Conservation (phyloP, 2,113 vertebrate genomes). For the Anarhynchus alexandrinus region DNA sequence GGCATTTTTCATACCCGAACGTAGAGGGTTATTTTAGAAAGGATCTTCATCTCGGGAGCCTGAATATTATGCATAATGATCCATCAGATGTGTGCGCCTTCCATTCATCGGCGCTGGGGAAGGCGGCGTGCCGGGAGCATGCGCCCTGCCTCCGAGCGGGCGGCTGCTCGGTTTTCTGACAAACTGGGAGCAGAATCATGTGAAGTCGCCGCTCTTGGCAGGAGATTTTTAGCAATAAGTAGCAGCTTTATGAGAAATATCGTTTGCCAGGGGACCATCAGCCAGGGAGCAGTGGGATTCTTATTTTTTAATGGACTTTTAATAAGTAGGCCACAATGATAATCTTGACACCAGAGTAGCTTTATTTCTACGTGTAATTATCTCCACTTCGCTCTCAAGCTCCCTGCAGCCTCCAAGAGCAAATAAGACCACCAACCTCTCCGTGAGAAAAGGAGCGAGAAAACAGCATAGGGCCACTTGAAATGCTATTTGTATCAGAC, state of each 20-base stretch:
- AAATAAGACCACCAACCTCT: conserved; percentile 49
- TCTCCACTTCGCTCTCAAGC: background rate
- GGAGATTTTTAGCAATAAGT: conserved; percentile 39
- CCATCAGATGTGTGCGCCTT: background rate
- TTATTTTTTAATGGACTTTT: conserved; percentile 58
- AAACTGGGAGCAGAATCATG: conserved; percentile 4
- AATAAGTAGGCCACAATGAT: conserved; percentile 62
- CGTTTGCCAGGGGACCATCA: conserved; percentile 54
- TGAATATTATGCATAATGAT: accelerated
- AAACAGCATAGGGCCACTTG: background rate
- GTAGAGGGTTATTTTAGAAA: background rate
- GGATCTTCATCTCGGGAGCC: background rate
- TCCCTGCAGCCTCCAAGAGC: conserved; percentile 15
- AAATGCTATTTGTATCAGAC: background rate
- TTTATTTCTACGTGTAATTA: conserved; percentile 18
- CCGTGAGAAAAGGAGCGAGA: background rate
- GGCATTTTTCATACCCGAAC: background rate
- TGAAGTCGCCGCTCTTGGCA: conserved; percentile 30
- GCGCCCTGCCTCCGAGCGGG: background rate
- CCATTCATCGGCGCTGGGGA: background rate
- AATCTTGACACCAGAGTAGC: conserved; percentile 22
- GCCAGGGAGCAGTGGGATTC: conserved; percentile 47
- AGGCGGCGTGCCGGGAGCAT: accelerated
- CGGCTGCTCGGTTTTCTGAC: background rate
- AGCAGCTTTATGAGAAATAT: conserved; percentile 55